phyloP scores from a whole-genome alignment of 2,888 invertebrate genomes.

The Norana najaformis region DNA sequence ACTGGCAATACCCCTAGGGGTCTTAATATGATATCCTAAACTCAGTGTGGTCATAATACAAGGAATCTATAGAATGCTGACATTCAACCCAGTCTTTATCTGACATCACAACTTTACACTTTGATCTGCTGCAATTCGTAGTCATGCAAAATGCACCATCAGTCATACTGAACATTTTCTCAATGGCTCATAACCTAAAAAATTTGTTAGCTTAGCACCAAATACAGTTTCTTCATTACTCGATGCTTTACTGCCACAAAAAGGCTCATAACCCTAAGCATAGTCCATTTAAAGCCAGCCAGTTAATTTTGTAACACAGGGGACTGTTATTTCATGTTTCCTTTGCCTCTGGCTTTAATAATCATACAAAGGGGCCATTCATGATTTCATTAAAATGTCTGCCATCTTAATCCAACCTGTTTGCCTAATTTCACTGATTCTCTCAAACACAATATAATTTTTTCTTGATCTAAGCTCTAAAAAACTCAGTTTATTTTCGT shows the following conservation, averaged over 20 bases:
- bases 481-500: neutral
- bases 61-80: conserved; percentile 13
- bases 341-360: neutral
- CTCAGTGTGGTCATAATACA: neutral
- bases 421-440: neutral
- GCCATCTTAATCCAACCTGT: neutral
- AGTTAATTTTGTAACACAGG: neutral
- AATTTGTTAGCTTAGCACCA: neutral
- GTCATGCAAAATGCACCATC: neutral
- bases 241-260: neutral
- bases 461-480: too few species aligned
- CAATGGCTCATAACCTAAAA: neutral
- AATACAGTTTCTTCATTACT: neutral
- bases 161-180: neutral
- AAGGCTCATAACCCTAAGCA: neutral
- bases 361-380: neutral
- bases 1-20: neutral
- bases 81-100: neutral
- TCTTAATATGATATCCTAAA: neutral
- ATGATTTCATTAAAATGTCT: neutral
- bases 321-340: neutral
- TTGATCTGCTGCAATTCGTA: neutral
- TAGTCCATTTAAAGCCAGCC: neutral
- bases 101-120: conserved; percentile 1
- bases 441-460: neutral